phyloP scores from a whole-genome alignment of 2,797 vertebrate genomes.

The Mionectes olivaceus region DNA sequence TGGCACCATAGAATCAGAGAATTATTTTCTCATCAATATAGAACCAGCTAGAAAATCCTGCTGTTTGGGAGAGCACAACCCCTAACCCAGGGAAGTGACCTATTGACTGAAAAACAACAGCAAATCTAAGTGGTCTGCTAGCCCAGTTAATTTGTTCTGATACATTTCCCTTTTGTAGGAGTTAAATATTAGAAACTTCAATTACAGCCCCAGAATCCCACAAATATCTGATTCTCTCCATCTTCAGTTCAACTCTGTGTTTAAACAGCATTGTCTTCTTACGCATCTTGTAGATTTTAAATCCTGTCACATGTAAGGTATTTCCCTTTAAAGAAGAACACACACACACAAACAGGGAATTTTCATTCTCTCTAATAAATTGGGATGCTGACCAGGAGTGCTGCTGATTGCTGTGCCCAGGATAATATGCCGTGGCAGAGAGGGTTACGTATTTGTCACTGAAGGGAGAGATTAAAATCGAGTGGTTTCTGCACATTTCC shows the following conservation, averaged over 20 bases:
- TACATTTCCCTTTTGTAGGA: background rate
- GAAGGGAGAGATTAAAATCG: background rate
- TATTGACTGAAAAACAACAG: slow-evolving; percentile 26
- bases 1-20: background rate
- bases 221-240: background rate
- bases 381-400: background rate
- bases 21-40: background rate
- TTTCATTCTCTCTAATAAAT: background rate
- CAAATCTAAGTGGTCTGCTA: slow-evolving; percentile 16
- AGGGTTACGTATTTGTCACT: background rate
- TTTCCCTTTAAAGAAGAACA: background rate
- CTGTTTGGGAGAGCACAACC: slow-evolving; percentile 3
- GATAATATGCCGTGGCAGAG: background rate
- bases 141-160: background rate
- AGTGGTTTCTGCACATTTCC: background rate
- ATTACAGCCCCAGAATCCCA: background rate
- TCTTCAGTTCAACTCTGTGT: background rate
- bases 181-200: background rate
- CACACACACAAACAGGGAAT: rapidly evolving
- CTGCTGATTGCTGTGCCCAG: background rate
- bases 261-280: background rate
- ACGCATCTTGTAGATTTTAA: background rate
- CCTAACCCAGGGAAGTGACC: slow-evolving; percentile 5
- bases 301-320: background rate
- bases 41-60: background rate